phyloP scores from a whole-genome alignment of 1,140 invertebrate species.

The Drosophila rufa region DNA sequence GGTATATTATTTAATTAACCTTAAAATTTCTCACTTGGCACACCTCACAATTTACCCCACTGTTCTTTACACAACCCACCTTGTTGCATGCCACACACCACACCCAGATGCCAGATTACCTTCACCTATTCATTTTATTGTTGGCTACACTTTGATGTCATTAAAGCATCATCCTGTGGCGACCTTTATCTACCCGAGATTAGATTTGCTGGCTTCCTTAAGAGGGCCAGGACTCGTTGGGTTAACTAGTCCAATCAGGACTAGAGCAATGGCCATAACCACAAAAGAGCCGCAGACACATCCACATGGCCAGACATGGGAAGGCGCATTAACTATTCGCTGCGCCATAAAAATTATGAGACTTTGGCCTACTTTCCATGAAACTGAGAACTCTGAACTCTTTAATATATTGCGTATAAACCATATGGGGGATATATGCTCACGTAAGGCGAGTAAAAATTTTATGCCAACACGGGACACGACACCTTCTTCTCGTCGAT shows the following conservation, averaged over 20 bases:
- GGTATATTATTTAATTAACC: no score
- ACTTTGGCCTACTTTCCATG: slow-evolving; percentile 51
- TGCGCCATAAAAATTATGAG: slow-evolving; percentile 68
- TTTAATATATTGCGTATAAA: slow-evolving; percentile 13
- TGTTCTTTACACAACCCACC: not conserved
- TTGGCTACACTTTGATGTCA: slow-evolving; percentile 29
- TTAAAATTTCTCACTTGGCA: no score
- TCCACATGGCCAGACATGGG: slow-evolving; percentile 47
- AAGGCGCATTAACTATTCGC: slow-evolving; percentile 78
- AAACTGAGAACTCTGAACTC: not conserved
- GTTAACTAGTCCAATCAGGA: slow-evolving; percentile 30
- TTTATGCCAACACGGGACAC: slow-evolving; percentile 62
- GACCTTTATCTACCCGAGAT: slow-evolving; percentile 19
- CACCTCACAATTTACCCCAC: not conserved
- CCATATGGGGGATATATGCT: slow-evolving; percentile 24
- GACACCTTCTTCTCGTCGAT: slow-evolving; percentile 37
- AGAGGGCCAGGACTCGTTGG: slow-evolving; percentile 4
- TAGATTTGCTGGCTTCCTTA: slow-evolving; percentile 28
- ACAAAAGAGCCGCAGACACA: slow-evolving; percentile 24
- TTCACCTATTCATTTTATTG: slow-evolving; percentile 44
- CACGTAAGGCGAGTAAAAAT: slow-evolving; percentile 65
- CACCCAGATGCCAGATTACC: slow-evolving; percentile 5
- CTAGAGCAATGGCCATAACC: slow-evolving; percentile 24
- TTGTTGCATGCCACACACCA: slow-evolving; percentile 7
- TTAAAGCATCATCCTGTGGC: slow-evolving; percentile 7